Conservation (phyloP, 1,140 invertebrate genomes). For the Littorina saxatilis region DNA sequence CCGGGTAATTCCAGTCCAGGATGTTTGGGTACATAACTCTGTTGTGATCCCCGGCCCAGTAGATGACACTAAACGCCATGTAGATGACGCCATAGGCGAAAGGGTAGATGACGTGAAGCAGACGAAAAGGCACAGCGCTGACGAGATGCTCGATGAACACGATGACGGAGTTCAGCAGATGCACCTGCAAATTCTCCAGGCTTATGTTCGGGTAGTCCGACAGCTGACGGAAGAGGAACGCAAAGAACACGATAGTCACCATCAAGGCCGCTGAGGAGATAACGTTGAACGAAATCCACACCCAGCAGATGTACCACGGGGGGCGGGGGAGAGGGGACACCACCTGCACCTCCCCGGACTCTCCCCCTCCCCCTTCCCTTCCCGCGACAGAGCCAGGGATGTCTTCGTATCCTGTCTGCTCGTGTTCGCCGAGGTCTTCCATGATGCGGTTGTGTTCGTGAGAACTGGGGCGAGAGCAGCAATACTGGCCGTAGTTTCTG, state of each 20-base stretch:
- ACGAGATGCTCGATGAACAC: constrained; percentile 59
- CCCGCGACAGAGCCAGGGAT: constrained; percentile 26
- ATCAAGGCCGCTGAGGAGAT: constrained; percentile 53
- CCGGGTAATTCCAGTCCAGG: constrained; percentile 66
- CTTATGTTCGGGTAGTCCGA: not conserved
- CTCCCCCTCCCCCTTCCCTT: constrained; percentile 11
- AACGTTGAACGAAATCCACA: constrained; percentile 62
- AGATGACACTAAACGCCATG: constrained; percentile 61
- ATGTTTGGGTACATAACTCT: constrained; percentile 62
- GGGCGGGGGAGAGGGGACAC: not conserved
- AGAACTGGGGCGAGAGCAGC: not conserved
- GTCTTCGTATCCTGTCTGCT: constrained; percentile 24
- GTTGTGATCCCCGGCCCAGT: constrained; percentile 61
- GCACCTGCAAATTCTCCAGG: constrained; percentile 58
- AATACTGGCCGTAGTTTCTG: constrained; percentile 26
- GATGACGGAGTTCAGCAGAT: constrained; percentile 61
- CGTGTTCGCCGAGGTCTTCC: constrained; percentile 20
- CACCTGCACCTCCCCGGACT: not conserved
- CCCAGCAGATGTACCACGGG: constrained; percentile 58
- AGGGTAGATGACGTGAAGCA: constrained; percentile 61
- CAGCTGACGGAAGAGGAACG: constrained; percentile 50
- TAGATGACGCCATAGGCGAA: constrained; percentile 59
- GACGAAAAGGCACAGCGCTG: constrained; percentile 55
- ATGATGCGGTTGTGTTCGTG: constrained; percentile 6
- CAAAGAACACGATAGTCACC: constrained; percentile 63